These are phyloP conservation scores for Leiothrix lutea DNA, from an alignment of 2,113 vertebrate species.

Conservation along the genomic window DNA sequence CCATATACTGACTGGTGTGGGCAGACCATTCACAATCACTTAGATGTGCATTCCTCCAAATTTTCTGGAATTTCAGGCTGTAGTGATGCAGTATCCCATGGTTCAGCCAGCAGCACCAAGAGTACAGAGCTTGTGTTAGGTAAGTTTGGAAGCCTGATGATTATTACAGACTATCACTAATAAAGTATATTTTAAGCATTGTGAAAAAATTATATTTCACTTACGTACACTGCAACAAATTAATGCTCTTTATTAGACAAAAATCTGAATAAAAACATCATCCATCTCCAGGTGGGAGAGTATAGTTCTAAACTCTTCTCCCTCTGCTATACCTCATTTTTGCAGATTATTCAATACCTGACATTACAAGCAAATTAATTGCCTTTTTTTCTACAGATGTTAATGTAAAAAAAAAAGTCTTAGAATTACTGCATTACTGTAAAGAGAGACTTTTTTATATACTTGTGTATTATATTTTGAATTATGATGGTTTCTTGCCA, in stretches of 20 bases:
- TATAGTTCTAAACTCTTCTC: neutral
- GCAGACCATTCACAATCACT: slow-evolving; percentile 86
- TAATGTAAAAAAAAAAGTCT: neutral
- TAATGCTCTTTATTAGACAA: neutral
- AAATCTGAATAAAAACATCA: neutral
- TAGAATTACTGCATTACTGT: neutral
- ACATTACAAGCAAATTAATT: neutral
- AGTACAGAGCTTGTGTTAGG: slow-evolving; percentile 90
- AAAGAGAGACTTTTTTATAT: neutral
- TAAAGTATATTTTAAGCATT: neutral
- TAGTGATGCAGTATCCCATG: slow-evolving; percentile 91
- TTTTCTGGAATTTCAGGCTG: slow-evolving; percentile 95
- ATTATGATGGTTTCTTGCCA: accelerated
- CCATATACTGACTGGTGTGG: slow-evolving; percentile 91
- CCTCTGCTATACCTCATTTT: neutral
- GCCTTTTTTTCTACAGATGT: neutral
- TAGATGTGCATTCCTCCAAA: slow-evolving; percentile 92
- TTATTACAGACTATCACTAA: neutral
- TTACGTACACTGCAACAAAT: neutral
- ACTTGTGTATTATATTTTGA: neutral
- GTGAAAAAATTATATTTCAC: neutral
- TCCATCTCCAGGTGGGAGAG: neutral
- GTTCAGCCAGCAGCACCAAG: slow-evolving; percentile 89
- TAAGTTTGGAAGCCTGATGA: slow-evolving; percentile 52
- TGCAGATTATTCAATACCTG: neutral